phyloP scores from a whole-genome alignment of 2,797 vertebrate genomes.

The Phataginus tetradactyla region DNA sequence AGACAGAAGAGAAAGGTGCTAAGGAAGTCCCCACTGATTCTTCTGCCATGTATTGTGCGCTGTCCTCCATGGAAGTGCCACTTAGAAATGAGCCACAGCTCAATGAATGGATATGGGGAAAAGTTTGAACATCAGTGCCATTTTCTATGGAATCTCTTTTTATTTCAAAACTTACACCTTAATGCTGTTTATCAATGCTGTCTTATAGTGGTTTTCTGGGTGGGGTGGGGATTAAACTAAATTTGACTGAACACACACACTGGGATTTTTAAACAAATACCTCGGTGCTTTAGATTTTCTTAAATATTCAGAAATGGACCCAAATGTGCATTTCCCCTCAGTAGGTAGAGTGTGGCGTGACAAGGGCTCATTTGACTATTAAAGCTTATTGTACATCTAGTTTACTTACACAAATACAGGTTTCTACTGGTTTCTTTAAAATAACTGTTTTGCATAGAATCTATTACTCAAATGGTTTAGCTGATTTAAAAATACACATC shows the following conservation, averaged over 20 bases:
- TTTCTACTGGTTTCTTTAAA: conserved; percentile 42
- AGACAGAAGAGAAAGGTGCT: background rate
- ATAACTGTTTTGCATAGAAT: conserved; percentile 5
- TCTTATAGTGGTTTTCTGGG: background rate
- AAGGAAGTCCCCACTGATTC: background rate
- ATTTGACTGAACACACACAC: background rate
- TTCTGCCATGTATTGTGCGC: background rate
- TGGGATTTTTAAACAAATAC: background rate
- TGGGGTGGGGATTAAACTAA: background rate
- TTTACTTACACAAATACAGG: conserved; percentile 32
- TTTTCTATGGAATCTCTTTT: background rate
- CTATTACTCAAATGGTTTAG: conserved; percentile 40
- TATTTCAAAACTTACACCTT: conserved; percentile 7
- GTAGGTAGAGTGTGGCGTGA: background rate
- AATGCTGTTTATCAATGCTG: background rate
- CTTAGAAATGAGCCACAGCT: background rate
- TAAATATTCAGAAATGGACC: conserved; percentile 22
- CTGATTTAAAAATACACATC: background rate
- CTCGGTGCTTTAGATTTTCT: background rate
- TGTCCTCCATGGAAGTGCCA: background rate
- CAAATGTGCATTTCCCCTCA: background rate
- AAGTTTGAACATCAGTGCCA: background rate
- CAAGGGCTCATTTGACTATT: conserved; percentile 9
- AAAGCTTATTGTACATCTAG: background rate
- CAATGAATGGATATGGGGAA: background rate